Percentiles rank a stretch among this genome's conserved stretches.
phyloP scores from a whole-genome alignment of 2,113 vertebrate genomes.

The Hydropotes inermis region DNA sequence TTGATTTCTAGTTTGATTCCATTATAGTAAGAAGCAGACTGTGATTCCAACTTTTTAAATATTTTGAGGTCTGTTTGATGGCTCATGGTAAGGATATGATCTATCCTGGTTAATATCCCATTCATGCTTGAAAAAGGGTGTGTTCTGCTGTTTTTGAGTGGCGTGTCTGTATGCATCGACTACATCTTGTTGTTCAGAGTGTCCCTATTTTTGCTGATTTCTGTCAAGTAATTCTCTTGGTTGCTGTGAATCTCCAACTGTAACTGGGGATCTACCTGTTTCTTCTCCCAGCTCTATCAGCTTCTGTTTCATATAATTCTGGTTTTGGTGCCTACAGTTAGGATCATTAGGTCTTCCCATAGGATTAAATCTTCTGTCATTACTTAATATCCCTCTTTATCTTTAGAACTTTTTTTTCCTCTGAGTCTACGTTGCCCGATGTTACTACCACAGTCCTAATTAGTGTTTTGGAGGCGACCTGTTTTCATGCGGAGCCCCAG shows the following conservation, averaged over 20 bases:
- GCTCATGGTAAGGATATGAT: neutral
- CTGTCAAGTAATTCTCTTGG: neutral
- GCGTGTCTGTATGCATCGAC: neutral
- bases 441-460: neutral
- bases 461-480: neutral
- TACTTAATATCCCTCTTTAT: neutral
- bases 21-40: neutral
- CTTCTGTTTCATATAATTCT: neutral
- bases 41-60: neutral
- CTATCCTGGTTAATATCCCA: neutral
- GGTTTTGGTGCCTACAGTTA: neutral
- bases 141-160: neutral
- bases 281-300: neutral
- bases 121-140: neutral
- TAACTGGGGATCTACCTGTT: neutral
- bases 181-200: neutral
- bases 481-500: neutral
- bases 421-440: neutral
- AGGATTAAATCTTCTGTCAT: neutral
- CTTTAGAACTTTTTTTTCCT: neutral
- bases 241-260: neutral
- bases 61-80: neutral
- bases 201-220: neutral
- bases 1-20: neutral
- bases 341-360: neutral